Percentiles rank a stretch among this genome's conserved stretches.
Conservation (phyloP, 2,113 vertebrate genomes). For the Nycticryphes semicollaris region DNA sequence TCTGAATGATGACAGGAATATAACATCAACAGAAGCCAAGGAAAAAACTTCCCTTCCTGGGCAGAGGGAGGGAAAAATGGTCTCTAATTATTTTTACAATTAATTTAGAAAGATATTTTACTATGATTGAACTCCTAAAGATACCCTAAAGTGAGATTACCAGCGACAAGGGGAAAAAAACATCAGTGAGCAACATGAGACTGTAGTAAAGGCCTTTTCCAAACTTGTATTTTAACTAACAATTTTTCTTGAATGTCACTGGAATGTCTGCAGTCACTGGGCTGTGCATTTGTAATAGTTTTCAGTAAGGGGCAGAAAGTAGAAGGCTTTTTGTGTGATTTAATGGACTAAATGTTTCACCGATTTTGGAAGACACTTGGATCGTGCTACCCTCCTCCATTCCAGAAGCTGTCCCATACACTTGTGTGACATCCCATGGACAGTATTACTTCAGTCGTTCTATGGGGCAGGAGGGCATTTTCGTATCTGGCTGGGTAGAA, state of each 20-base stretch:
- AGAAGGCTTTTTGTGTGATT: neutral
- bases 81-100: neutral
- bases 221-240: neutral
- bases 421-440: neutral
- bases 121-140: neutral
- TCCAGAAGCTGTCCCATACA: neutral
- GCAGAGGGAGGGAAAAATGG: neutral
- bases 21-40: neutral
- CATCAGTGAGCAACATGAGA: neutral
- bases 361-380: neutral
- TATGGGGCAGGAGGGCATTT: neutral
- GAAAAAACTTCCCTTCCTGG: neutral
- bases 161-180: neutral
- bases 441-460: neutral
- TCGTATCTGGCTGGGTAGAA: rapidly evolving
- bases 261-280: neutral
- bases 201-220: neutral
- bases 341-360: neutral
- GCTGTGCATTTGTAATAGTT: neutral
- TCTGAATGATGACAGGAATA: neutral
- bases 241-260: neutral
- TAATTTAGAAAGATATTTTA: neutral
- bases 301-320: neutral
- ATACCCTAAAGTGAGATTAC: neutral
- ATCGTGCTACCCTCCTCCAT: neutral